Evolutionary conservation across 2,113 vertebrate species (phyloP).

Genomic region (Semnornis frantzii): DNA sequence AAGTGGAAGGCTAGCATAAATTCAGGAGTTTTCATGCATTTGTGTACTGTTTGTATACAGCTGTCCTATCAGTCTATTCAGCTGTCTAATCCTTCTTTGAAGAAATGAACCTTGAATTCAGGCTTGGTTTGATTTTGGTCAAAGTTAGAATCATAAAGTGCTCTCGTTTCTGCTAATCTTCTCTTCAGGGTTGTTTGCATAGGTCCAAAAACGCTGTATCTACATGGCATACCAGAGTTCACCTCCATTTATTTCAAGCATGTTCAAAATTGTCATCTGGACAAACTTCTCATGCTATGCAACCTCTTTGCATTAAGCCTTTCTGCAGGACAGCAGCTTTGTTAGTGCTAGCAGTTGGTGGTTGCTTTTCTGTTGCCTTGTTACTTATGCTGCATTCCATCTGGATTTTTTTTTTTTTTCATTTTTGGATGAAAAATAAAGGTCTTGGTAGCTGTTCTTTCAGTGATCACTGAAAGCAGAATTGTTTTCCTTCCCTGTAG

Average conservation of each 20-base stretch:
- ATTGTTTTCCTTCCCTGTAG: neutral
- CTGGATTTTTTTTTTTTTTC: neutral
- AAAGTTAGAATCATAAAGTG: neutral
- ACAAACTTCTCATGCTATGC: neutral
- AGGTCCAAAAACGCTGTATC: neutral
- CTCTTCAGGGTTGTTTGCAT: neutral
- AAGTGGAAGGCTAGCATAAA: slow-evolving; percentile 40
- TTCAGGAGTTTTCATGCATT: slow-evolving; percentile 24
- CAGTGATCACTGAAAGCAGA: neutral
- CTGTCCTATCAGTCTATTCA: neutral
- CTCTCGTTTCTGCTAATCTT: neutral
- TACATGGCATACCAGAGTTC: neutral
- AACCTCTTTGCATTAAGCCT: neutral
- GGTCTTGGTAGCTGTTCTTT: neutral
- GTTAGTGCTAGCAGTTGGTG: neutral
- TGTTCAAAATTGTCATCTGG: neutral
- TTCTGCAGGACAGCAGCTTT: neutral
- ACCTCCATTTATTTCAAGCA: neutral
- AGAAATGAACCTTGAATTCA: neutral
- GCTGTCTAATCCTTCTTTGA: neutral
- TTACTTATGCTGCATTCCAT: neutral
- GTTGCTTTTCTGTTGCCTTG: neutral
- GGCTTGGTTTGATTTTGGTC: neutral
- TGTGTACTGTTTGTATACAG: neutral
- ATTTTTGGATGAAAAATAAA: neutral